A percentile compares a stretch with the other conserved stretches of the same genome.
Evolutionary conservation across 2,888 invertebrate genomes (phyloP).

Genomic region (Dasypolia templi): DNA sequence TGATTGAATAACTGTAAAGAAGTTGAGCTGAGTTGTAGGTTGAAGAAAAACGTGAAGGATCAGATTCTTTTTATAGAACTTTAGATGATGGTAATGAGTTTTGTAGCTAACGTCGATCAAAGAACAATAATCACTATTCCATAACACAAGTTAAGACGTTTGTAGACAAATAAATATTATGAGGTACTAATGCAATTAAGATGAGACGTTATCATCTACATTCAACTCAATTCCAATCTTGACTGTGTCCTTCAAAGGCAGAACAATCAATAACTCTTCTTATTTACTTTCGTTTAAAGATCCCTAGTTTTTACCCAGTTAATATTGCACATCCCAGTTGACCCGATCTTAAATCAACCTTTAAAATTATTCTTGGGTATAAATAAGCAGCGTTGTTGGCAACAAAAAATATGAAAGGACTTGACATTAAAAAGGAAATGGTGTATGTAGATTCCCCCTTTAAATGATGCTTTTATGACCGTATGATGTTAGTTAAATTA

Average conservation of each 20-base stretch:
- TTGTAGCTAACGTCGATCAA: slow-evolving; percentile 12
- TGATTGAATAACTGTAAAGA: slow-evolving; percentile 56
- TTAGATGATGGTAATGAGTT: slow-evolving; percentile 16
- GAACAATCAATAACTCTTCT: slow-evolving; percentile 19
- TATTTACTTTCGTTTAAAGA: slow-evolving; percentile 49
- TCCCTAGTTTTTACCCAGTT: slow-evolving; percentile 31
- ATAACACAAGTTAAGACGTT: neutral
- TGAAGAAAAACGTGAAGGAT: slow-evolving; percentile 15
- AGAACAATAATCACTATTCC: neutral
- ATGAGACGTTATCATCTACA: neutral
- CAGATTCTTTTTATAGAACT: slow-evolving; percentile 21
- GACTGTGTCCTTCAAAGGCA: slow-evolving; percentile 1
- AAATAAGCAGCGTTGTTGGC: slow-evolving; percentile 3
- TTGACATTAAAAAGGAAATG: slow-evolving; percentile 49
- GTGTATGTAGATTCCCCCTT: slow-evolving; percentile 37
- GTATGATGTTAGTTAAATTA: slow-evolving; percentile 62
- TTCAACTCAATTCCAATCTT: slow-evolving; percentile 8
- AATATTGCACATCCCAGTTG: slow-evolving; percentile 37
- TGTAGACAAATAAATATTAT: neutral
- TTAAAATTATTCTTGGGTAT: slow-evolving; percentile 19
- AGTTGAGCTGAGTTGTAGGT: slow-evolving; percentile 13
- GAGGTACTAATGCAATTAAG: neutral
- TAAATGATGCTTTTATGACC: slow-evolving; percentile 43
- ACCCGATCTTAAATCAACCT: slow-evolving; percentile 38
- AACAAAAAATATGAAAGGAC: slow-evolving; percentile 41